Evolutionary conservation across 2,888 invertebrate species (phyloP).

Genomic region (Dioctria rufipes): DNA sequence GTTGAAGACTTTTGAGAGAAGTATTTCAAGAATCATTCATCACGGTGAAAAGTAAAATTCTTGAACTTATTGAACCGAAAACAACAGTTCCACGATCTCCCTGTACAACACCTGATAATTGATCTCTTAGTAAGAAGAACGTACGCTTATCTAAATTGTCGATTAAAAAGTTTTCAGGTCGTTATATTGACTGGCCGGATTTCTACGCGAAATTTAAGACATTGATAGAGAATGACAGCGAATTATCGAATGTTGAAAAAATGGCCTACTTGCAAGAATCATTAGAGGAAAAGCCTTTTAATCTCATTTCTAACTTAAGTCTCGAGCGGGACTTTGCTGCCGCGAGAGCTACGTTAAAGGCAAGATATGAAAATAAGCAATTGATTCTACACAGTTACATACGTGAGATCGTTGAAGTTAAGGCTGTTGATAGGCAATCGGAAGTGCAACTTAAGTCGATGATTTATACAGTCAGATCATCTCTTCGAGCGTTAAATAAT

Average conservation of each 20-base stretch:
- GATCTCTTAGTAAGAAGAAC: too few relatives aligned
- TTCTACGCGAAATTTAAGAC: too few relatives aligned
- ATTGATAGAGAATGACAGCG: too few relatives aligned
- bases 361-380: constrained; percentile 8
- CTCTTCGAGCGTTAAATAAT: too few relatives aligned
- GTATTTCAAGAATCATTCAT: constrained; percentile 5
- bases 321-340: not conserved
- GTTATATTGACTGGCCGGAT: too few relatives aligned
- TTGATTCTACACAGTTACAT: not conserved
- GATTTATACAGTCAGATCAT: not conserved
- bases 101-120: too few relatives aligned
- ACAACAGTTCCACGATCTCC: too few relatives aligned
- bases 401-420: not conserved
- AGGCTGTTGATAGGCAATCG: not conserved
- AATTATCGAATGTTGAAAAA: not conserved
- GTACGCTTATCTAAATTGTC: too few relatives aligned
- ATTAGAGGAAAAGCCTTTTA: too few relatives aligned
- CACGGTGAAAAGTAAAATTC: not conserved
- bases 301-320: too few relatives aligned
- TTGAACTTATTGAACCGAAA: not conserved
- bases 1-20: constrained; percentile 10
- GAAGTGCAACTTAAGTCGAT: not conserved
- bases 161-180: too few relatives aligned
- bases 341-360: not conserved
- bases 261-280: not conserved